Base-by-base conservation (phyloP, 2,113 vertebrate species). In the Argyrosomus japonicus region DNA sequence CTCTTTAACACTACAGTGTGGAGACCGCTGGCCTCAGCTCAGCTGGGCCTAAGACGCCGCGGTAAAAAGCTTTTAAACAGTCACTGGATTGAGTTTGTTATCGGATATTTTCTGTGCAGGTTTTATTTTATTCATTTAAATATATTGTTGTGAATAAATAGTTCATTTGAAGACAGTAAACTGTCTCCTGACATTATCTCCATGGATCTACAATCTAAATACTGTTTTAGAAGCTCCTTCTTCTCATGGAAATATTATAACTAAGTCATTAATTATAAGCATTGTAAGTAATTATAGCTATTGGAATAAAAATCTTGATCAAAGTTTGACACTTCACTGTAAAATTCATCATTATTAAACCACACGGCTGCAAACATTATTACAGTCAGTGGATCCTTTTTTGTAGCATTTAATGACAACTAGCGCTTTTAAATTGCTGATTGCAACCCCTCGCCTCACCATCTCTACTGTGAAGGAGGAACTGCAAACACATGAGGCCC, bases 21-120 rank as follows among this genome's bases (percentile, higher is more conserved):
- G 21, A 83, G 87, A 77, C 80, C 50, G 56, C 86, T 87, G 83
- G 68, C 81, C 83, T 90, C 76, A 75, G 86, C 82, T 80, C 74
- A 69, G 85, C 81, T 0, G 48, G 69, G 57, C 77, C 68, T 29
- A 14, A 53, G 51, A 70, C 86, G 18, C 68, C 47, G 11, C 62
- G 53, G 48, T 23, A 9, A 54, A 29, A 81, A 23, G 21, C 65
- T 47, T 69, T 70, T 29, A 56, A 88, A 77, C 48, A 47, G 19
- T 36, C 29, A 3, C 76, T 14, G 50, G 50, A 48, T 69, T 48
- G 18, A 54, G 60, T 61, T 45, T 70, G 45, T 64, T 19, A 25
- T 79, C 15, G 0, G 12, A 73, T 32, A 14, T 62, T 58, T 12
- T 71, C 40, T 67, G 23, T 57, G 7, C 21, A 3, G 7, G 0